Evolutionary conservation across 2,113 vertebrate genomes (phyloP).

Genomic region (Vimba vimba): DNA sequence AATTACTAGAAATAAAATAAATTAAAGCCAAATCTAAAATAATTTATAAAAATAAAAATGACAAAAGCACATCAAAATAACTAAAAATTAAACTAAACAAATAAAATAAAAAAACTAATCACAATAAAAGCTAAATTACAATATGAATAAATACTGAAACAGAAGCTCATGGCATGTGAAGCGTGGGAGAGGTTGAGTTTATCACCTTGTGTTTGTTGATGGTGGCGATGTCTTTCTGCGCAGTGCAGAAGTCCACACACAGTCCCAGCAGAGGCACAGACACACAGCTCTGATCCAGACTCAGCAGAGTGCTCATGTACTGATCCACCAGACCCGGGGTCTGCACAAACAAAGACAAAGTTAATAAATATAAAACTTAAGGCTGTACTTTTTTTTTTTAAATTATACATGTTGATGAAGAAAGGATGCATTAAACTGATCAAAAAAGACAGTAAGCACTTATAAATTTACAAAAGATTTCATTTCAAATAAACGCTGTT

Average conservation of each 20-base stretch:
- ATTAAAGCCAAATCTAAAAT: background rate
- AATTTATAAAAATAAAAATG: no score
- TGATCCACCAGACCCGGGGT: constrained; percentile 85
- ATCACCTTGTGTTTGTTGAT: constrained; percentile 86
- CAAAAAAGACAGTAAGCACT: background rate
- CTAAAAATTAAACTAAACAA: no score
- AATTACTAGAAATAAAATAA: background rate
- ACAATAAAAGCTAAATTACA: background rate
- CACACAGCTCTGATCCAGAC: constrained; percentile 79
- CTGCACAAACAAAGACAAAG: constrained; percentile 65
- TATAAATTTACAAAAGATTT: background rate
- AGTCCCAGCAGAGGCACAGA: constrained; percentile 21
- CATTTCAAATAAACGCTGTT: background rate
- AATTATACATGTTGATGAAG: no score
- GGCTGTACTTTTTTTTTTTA: no score
- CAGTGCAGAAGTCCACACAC: constrained; percentile 86
- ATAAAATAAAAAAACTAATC: background rate
- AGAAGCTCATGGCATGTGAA: background rate
- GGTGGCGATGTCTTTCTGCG: constrained; percentile 82
- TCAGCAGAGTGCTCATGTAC: constrained; percentile 85
- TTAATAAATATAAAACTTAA: no score
- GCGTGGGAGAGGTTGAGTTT: background rate
- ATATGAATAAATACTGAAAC: no score
- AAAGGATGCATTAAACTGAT: background rate
- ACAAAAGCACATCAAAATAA: background rate